Evolutionary conservation across 1,140 invertebrate species (phyloP).

Genomic region (Hypothenemus hampei): DNA sequence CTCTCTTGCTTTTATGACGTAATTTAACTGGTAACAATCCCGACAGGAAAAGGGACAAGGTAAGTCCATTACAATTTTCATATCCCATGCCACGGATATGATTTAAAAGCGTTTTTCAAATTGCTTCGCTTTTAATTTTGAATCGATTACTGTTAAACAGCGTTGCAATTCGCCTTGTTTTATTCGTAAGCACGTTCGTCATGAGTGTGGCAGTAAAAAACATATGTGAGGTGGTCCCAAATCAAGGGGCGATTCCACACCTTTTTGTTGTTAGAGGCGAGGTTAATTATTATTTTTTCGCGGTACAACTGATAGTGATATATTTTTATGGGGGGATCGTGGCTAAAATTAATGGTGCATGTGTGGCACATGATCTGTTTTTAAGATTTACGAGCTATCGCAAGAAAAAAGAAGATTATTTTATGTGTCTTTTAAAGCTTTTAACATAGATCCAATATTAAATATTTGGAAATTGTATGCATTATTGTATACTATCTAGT

Average conservation of each 20-base stretch:
- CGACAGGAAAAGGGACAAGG: slow-evolving; percentile 8
- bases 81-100: too few species aligned
- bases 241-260: slow-evolving; percentile 7
- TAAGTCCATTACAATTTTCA: slow-evolving; percentile 12
- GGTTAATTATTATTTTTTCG: slow-evolving; percentile 24
- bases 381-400: slow-evolving; percentile 2
- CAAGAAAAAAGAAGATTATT: too few species aligned
- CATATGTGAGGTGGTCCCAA: too few species aligned
- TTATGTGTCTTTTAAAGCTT: too few species aligned
- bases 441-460: too few species aligned
- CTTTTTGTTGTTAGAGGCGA: slow-evolving; percentile 17
- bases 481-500: too few species aligned
- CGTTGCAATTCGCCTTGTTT: too few species aligned
- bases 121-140: too few species aligned
- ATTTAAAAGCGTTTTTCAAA: too few species aligned
- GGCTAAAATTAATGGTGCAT: slow-evolving; percentile 3
- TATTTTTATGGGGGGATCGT: slow-evolving; percentile 4
- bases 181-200: slow-evolving; percentile 16
- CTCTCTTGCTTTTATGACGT: slow-evolving; percentile 7
- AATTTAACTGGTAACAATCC: slow-evolving; percentile 5
- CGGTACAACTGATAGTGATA: slow-evolving; percentile 13
- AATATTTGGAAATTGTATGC: too few species aligned
- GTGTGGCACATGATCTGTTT: slow-evolving; percentile 15
- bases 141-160: too few species aligned
- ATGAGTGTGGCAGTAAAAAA: too few species aligned